These are phyloP conservation scores for Ictalurus furcatus DNA, from an alignment of 2,113 vertebrate species.

Conservation along the genomic window DNA sequence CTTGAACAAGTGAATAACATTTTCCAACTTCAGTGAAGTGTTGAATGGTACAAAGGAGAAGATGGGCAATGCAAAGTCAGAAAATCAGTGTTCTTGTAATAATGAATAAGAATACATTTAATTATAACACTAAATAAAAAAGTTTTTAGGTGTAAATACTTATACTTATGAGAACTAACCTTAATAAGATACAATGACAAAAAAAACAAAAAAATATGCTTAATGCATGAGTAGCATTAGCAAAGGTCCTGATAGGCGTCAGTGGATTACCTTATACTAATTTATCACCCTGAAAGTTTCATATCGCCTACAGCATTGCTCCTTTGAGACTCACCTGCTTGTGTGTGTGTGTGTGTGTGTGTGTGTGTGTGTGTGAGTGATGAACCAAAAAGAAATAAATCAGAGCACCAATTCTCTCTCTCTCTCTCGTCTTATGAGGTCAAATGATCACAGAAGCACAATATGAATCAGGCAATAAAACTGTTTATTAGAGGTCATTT, in stretches of 20 bases:
- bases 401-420: background rate
- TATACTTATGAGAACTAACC: background rate
- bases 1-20: background rate
- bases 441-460: background rate
- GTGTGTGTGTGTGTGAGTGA: background rate
- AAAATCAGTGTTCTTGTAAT: background rate
- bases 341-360: background rate
- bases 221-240: conserved; percentile 8
- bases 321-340: conserved; percentile 11
- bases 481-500: background rate
- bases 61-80: background rate
- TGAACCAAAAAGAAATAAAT: background rate
- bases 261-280: conserved; percentile 37
- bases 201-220: conserved; percentile 11
- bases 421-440: background rate
- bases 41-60: conserved; percentile 12
- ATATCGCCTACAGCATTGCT: conserved; percentile 22
- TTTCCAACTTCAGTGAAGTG: background rate
- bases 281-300: conserved; percentile 33
- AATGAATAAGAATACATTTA: background rate
- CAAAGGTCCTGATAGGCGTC: conserved; percentile 11
- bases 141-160: background rate
- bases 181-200: conserved; percentile 30
- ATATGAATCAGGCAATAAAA: background rate
- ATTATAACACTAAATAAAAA: conserved; percentile 3